Base-by-base conservation (phyloP, 2,888 invertebrate species). In the Thecophora atra region DNA sequence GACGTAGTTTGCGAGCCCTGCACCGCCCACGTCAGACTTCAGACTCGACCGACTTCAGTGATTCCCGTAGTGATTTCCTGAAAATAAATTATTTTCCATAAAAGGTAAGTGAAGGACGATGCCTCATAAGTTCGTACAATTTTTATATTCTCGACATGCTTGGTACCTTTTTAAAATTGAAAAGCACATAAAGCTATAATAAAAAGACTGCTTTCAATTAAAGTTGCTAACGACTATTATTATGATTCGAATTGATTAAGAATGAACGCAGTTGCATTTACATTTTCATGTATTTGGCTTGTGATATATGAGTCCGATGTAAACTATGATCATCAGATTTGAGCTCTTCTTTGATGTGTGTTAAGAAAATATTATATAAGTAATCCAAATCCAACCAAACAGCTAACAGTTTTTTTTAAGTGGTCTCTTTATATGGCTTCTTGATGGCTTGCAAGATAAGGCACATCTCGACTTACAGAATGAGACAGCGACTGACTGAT, bases 71-170 rank as follows among this genome's bases (percentile, higher is more conserved):
- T 76, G 76, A 77, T 77, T 77, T 75, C 73, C 76, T 76, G 76
- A 74, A 73, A 76, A 67, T 76, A 77, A 76, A 76, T 77, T 77
- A 75, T 56, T 56, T 30, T 58, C 13, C 15, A 67, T 37, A 56
- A 67, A 67, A 26, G 67, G 67, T 67, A 67, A 67, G 67, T 67
- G 21, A 26, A 56, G 54, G 11, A 66, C 30, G 19, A n/a, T 64
- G 26, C 37, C 24, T 67, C n/a, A 67, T 67, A 21, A 54, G 37
- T 54, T 67, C 19, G 28, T 52, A 6, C 7, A 54, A 67, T 37
- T 54, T 66, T 67, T 67, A 67, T 37, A 24, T 37, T 28, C 28
- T 56, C n/a, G 21, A 47, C 47, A 47, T 47, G 37, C 11, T 37
- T 37, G 6, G 37, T 11, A 8, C 6, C 37, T 37, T 37, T 37